Evolutionary conservation across 2,888 invertebrate genomes (phyloP), one percentile per base, ranked within the genome.

Genomic region (Tetropium fuscum): DNA sequence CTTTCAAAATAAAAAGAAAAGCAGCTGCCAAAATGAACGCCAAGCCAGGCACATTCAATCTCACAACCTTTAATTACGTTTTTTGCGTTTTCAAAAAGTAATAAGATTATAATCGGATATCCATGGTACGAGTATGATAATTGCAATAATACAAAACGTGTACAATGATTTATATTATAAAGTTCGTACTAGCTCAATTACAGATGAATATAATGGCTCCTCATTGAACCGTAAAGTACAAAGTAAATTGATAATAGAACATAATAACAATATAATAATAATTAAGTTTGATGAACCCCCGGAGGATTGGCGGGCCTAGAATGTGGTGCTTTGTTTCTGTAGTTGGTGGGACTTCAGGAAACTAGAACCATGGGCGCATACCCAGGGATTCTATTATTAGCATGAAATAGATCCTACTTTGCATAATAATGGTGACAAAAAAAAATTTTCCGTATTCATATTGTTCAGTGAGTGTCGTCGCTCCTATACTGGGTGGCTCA

Each of bases 201-300:
- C 44, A 27, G 43, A 49, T 49, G 51, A 51, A 40, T 20, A 43
- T 49, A 57, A 57, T 57, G 53, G 61, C 60, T 56, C 49, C 55
- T 63, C 60, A 62, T 57, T 62, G 66, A 66, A 64, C 59, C 63
- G 66, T 66, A 60, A 66, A 61, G 53, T 57, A 43, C 61, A 51
- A 55, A 49, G 44, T 41, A 53, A 60, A 66, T 60, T 64, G 59
- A 63, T 66, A 66, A 66, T 62, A 58, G 16, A 47, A 47, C 47
- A 25, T 47, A 47, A 47, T 58, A 51, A 56, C 60, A 58, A 64
- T 59, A 48, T 57, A 61, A 66, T 59, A 49, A 49, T 20, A 64
- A 64, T 67, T 67, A 67, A 63, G 66, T 67, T 67, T 67, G 66
- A 67, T 67, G 66, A 67, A 67, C 66, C 56, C 47, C 44, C 44